Base-by-base conservation (phyloP, 2,113 vertebrate species). In the Melanostigma gelatinosum region DNA sequence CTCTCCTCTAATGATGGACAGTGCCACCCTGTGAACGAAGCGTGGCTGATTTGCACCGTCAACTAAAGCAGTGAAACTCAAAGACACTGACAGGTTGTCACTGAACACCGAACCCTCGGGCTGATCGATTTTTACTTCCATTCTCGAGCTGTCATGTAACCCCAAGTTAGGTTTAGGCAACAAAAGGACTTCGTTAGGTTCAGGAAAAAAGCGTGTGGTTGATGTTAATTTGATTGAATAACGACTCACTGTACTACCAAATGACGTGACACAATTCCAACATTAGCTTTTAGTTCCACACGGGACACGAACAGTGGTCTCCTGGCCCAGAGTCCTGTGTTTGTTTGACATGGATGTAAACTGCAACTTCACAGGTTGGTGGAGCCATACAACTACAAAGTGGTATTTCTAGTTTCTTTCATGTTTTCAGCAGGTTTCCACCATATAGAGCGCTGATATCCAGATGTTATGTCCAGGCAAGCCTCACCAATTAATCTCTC, bases 31-130 rank as follows among this genome's bases (percentile, higher is more conserved):
- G 74, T 87, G 80, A 88, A 89, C 73, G 71, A 85, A 52, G 80
- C 27, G 9, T 67, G n/a, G 75, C 70, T 81, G 76, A 85, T 89
- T 75, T 85, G 63, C 68, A 42, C 79, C 75, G 81, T 73, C 81
- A 81, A 80, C 68, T 72, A 34, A 66, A 81, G 79, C 85, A 79
- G 80, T 84, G 68, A 68, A 34, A 74, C 64, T 85, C 48, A 32
- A 36, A 54, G 75, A 89, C 73, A 64, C 52, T 85, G 86, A 91
- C 85, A 83, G 70, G 61, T 64, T 86, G 88, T 83, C 85, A 85
- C 71, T 27, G 74, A 80, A 82, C 83, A 85, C 50, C 48, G 48
- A 79, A 75, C 73, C 86, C 86, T 75, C 70, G n/a, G 87, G 87
- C 77, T 84, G 67, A 82, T 77, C 57, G 76, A 78, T 88, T 88